Evolutionary conservation across 2,888 invertebrate species (phyloP), one percentile per base, ranked within the genome.

Genomic region (Cybosia mesomella): DNA sequence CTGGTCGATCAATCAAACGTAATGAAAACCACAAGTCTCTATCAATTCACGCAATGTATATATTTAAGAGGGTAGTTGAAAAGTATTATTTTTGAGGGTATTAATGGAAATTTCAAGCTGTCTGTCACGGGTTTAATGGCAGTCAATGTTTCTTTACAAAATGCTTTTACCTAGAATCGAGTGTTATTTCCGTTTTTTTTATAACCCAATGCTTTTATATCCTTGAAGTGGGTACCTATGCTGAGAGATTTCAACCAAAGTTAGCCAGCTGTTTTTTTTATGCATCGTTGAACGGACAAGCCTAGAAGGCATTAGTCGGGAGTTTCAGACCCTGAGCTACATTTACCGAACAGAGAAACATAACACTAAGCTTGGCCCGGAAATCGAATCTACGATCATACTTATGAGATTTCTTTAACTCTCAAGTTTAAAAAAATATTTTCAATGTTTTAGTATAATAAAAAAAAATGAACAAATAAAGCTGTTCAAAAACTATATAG

Each of bases 11-110:
- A 80, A 80, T 80, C 80, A 80, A 67, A 66, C 66, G 64, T 74
- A 74, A 79, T 81, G 74, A 81, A 76, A 81, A 70, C 81, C 81
- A 79, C 69, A 71, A 79, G 81, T 81, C 74, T 74, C 43, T 73
- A 70, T 79, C 71, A 66, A 76, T 75, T 71, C 64, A 57, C 22
- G 65, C 66, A 72, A 79, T 79, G 71, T 58, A 71, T 76, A 73
- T 66, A 70, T 76, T 70, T 73, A 67, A 73, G 54, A 62, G 60
- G 68, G 79, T 70, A 76, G 67, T 75, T 69, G 57, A 53, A 59
- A 60, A 53, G 58, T 66, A 54, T 36, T 59, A 63, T 66, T 62
- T 70, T 70, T 66, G 57, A n/a, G 61, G 8, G 32, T 66, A 60
- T 66, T 39, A 63, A 32, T 66, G 66, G 63, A 34, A 59, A 66